phyloP scores from a whole-genome alignment of 2,797 vertebrate species.

The Sebastes itinus region DNA sequence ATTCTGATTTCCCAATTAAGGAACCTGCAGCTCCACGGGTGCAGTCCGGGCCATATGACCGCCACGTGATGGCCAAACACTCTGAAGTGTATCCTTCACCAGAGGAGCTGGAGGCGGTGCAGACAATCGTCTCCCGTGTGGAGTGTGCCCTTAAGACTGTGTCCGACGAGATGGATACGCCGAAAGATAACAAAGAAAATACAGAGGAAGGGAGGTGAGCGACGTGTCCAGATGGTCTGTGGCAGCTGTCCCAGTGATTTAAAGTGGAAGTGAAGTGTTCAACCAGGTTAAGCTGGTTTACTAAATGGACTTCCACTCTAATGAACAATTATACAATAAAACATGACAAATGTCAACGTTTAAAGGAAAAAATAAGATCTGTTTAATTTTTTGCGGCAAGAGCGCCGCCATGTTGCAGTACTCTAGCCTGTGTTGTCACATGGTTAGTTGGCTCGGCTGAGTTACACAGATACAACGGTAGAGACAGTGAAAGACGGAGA shows the following conservation, averaged over 20 bases:
- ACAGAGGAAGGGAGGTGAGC: slow-evolving; percentile 70
- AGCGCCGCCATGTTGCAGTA: too few relatives aligned
- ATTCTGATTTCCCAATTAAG: slow-evolving; percentile 4
- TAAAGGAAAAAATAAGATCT: too few relatives aligned
- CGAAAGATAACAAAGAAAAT: slow-evolving; percentile 76
- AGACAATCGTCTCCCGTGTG: slow-evolving; percentile 92
- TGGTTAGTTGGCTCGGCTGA: too few relatives aligned
- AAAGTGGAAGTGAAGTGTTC: too few relatives aligned
- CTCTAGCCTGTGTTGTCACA: too few relatives aligned
- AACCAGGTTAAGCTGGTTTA: too few relatives aligned
- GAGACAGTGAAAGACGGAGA: too few relatives aligned
- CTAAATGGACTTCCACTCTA: too few relatives aligned
- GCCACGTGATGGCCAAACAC: slow-evolving; percentile 93
- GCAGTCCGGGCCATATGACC: slow-evolving; percentile 90
- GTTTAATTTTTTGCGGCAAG: too few relatives aligned
- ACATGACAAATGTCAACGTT: too few relatives aligned
- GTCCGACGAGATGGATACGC: slow-evolving; percentile 89
- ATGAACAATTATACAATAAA: too few relatives aligned
- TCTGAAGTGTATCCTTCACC: slow-evolving; percentile 91
- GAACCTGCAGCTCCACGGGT: slow-evolving; percentile 65
- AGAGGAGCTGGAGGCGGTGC: slow-evolving; percentile 91
- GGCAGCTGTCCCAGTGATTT: neutral
- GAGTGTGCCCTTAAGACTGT: slow-evolving; percentile 92
- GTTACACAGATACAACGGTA: too few relatives aligned
- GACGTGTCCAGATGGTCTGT: slow-evolving; percentile 22